Base-by-base conservation (phyloP, 2,888 invertebrate genomes). In the Clivina fossor region DNA sequence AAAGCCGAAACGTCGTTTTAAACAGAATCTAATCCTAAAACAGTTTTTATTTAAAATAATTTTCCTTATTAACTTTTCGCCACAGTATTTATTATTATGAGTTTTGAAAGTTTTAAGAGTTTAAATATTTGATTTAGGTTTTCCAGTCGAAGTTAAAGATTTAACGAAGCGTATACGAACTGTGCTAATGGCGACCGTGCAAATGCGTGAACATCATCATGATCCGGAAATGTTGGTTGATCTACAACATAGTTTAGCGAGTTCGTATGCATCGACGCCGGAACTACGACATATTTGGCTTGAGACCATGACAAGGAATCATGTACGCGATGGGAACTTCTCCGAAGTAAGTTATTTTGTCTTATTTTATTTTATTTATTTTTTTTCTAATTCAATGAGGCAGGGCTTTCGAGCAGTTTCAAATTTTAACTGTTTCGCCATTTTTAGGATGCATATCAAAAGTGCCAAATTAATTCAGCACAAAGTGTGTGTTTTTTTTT, bases 261-360 rank as follows among this genome's bases (percentile, higher is more conserved):
- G 92, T 72, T 93, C 93, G 0, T 93, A 93, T 67, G 92, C 95
- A 37, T 93, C 93, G 30, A 96, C 95, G 0, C 96, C 97, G 0
- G 93, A 96, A 65, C 77, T 97, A 57, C 78, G 97, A 0, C 91
- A 93, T 72, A 96, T 95, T 0, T 95, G 95, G 95, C 82, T 97
- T n/a, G 88, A 94, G 63, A 91, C 92, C 1, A 90, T 97, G 83
- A 92, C 95, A 9, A 83, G 84, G 66, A 88, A 92, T 71, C 93
- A 95, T 69, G 82, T 84, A 4, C 78, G 87, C 58, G 86, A 90
- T 68, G 84, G 83, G 24, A 90, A 95, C 75, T 86, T 85, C 66
- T 93, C 95, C 2, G 97, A 97, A 82, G 92, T 91, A 69, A 59
- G 60, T 61, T n/a, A n/a, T n/a, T n/a, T n/a, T n/a, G n/a, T n/a